These are phyloP conservation scores for Eulemur coronatus DNA, from an alignment of 2,797 vertebrate genomes.

Conservation along the genomic window DNA sequence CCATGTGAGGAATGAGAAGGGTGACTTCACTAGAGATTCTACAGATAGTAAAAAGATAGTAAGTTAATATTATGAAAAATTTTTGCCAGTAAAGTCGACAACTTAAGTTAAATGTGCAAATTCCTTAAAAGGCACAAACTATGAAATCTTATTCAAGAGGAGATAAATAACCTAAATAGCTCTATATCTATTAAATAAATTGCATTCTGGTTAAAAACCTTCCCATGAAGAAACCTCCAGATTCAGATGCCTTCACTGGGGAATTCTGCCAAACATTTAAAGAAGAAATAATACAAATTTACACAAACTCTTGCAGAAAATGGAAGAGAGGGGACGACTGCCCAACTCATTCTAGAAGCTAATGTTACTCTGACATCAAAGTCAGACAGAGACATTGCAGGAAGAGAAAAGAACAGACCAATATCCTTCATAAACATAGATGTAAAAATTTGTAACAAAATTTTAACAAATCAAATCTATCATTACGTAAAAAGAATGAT, in stretches of 20 bases:
- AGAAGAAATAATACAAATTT: not conserved
- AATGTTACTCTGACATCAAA: not conserved
- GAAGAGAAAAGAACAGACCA: not conserved
- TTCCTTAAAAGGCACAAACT: not conserved
- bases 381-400: not conserved
- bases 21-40: not conserved
- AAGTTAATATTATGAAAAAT: constrained; percentile 16
- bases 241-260: not conserved
- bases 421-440: not conserved
- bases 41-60: not conserved
- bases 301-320: not conserved
- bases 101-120: not conserved
- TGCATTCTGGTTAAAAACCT: not conserved
- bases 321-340: not conserved
- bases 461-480: not conserved
- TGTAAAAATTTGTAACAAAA: not conserved
- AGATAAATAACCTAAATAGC: not conserved
- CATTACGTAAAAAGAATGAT: not conserved
- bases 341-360: not conserved
- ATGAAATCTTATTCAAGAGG: not conserved
- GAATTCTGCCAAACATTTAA: not conserved
- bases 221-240: not conserved
- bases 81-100: not conserved
- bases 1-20: not conserved
- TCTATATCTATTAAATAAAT: not conserved